These are phyloP conservation scores for Pachyuromys duprasi DNA, from an alignment of 2,797 vertebrate genomes.

Conservation along the genomic window DNA sequence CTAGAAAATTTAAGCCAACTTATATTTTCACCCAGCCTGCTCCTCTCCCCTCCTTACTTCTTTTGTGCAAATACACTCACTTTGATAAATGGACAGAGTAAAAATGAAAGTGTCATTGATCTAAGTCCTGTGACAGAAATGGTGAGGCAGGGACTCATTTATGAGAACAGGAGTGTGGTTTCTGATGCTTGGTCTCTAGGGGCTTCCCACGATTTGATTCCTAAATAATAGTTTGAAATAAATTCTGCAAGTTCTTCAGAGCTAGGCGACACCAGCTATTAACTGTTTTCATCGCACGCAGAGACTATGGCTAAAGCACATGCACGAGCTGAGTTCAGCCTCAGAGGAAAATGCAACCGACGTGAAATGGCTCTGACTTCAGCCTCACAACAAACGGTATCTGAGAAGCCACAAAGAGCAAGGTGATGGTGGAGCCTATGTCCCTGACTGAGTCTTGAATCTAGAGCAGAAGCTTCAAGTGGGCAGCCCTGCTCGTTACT, in stretches of 20 bases:
- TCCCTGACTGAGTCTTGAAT: background rate
- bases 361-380: background rate
- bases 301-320: background rate
- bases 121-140: background rate
- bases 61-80: background rate
- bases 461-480: background rate
- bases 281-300: background rate
- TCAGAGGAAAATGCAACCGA: background rate
- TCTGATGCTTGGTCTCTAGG: constrained; percentile 12
- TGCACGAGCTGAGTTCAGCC: background rate
- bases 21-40: background rate
- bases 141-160: background rate
- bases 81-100: background rate
- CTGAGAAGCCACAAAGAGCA: background rate
- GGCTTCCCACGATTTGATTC: background rate
- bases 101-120: background rate
- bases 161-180: background rate
- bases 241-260: constrained; percentile 24
- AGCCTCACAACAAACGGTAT: background rate
- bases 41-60: background rate
- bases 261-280: background rate
- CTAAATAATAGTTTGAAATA: background rate
- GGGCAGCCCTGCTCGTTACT: background rate
- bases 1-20: constrained; percentile 3
- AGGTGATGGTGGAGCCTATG: background rate